Base-by-base conservation (phyloP, 1,140 invertebrate species). In the Neodiprion virginianus region DNA sequence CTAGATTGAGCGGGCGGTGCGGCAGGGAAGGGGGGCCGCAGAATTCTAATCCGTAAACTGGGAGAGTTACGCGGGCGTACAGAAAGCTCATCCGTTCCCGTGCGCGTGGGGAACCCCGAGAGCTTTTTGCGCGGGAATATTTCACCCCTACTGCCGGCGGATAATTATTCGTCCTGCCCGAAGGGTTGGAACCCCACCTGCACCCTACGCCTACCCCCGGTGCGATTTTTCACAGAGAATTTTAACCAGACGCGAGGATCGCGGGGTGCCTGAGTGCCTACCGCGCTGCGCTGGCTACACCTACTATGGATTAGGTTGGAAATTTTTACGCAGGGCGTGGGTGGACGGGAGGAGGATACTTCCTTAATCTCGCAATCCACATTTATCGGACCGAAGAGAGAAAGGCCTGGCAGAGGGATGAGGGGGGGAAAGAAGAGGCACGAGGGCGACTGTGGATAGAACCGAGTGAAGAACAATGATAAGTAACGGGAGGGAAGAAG, bases 51-150 rank as follows among this genome's bases (percentile, higher is more conserved):
- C 53, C 53, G 53, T 12, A 61, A 61, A 61, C 53, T 8, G 53
- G 53, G n/a, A 61, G 53, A 61, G 53, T 61, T 61, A 61, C 53
- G 53, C 53, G 53, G 11, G 53, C 53, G 28, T 40, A 40, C 28
- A 40, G 28, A 40, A 40, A 40, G 28, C 28, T 40, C 28, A 40
- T 40, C 5, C 28, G 28, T 8, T 61, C 53, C 7, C n/a, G 53
- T 3, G 53, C 53, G 53, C 53, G 11, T 17, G 53, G n/a, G n/a
- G 53, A 61, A 61, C 53, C 53, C 53, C 53, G 10, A 61, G n/a
- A 61, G 53, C 53, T 61, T 61, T 61, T 61, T 61, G 53, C 53
- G 53, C 53, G 53, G 53, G 53, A 61, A 61, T 61, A 61, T 61
- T 61, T 61, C 53, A 61, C 53, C 53, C 53, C 53, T 61, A 17